A percentile compares a stretch with the other conserved stretches of the same genome.
Evolutionary conservation across 2,888 invertebrate species (phyloP).

Genomic region (Aspidiotus rigidus): DNA sequence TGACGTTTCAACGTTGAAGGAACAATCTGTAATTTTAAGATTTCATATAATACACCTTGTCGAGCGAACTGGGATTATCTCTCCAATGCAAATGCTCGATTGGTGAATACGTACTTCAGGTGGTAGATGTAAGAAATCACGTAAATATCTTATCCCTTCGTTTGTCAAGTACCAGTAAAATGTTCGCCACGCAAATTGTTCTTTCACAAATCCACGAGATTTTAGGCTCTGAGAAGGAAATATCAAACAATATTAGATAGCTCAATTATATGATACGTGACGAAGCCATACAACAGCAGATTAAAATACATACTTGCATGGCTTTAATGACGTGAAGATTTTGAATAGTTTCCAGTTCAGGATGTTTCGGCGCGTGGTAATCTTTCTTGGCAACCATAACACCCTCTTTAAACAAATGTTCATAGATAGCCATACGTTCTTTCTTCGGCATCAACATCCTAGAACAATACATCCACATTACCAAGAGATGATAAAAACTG

Average conservation of each 20-base stretch:
- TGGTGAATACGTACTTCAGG: constrained; percentile 52
- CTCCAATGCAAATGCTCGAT: neutral
- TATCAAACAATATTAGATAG: constrained; percentile 32
- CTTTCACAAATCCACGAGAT: constrained; percentile 94
- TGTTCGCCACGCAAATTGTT: constrained; percentile 99
- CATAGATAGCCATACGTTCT: constrained; percentile 91
- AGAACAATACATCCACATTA: constrained; percentile 40
- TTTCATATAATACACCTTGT: too few species aligned
- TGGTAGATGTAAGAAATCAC: constrained; percentile 91
- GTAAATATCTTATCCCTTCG: constrained; percentile 92
- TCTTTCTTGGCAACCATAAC: constrained; percentile 99
- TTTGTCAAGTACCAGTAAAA: constrained; percentile 99
- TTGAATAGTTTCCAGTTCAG: constrained; percentile 86
- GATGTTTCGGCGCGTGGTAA: constrained; percentile 94
- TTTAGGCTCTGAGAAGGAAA: constrained; percentile 62
- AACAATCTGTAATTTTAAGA: constrained; percentile 57
- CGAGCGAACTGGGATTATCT: neutral
- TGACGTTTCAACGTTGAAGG: constrained; percentile 93
- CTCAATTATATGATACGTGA: too few species aligned
- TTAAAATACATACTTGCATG: constrained; percentile 57
- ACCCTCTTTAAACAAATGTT: constrained; percentile 97
- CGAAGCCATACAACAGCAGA: neutral
- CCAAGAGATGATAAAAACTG: too few species aligned
- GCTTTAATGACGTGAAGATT: constrained; percentile 99
- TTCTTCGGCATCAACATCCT: constrained; percentile 99